Evolutionary conservation across 2,113 vertebrate species (phyloP), one percentile per base, ranked within the genome.

Genomic region (Nibea coibor): DNA sequence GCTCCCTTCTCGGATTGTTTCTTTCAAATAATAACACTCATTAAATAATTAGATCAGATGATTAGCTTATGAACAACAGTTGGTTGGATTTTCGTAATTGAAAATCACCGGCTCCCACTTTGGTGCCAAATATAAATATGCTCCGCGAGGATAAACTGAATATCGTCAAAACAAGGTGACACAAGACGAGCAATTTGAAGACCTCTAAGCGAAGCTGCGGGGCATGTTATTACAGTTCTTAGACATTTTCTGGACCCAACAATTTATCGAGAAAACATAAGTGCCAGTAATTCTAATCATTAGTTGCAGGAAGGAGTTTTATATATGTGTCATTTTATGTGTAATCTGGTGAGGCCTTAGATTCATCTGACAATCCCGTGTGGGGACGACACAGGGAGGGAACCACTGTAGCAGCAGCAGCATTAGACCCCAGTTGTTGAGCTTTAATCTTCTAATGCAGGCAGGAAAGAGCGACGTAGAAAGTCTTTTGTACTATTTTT

Each of bases 91-190:
- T 14, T 51, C 19, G 10, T 22, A 15, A 39, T 15, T 35, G 10
- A 51, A 54, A 39, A 17, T 72, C 22, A 14, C 73, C 5, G 53
- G 10, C 4, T 28, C 2, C 68, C 24, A 24, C 58, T 56, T 65
- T 15, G n/a, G 10, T 61, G 75, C 19, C 57, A 86, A 31, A 73
- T 68, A 57, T 78, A 74, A 81, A 78, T 69, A 75, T 22, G 54
- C 16, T 62, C 10, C 3, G 20, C 9, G 20, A 16, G 9, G 45
- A 64, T 64, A 24, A 24, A 65, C 5, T 24, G 62, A 47, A 47
- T 26, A 26, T 47, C 8, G 7, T 39, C 35, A 39, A 39, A 39
- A 39, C 35, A 8, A 39, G 22, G 26, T 58, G 11, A 26, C 31
- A 56, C 17, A 58, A 26, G 6, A 61, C 10, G 0, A 17, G 22